Percentiles rank a stretch among this genome's conserved stretches.
These are phyloP conservation scores for Centroberyx gerrardi DNA, from an alignment of 2,797 vertebrate genomes.

Conservation along the genomic window DNA sequence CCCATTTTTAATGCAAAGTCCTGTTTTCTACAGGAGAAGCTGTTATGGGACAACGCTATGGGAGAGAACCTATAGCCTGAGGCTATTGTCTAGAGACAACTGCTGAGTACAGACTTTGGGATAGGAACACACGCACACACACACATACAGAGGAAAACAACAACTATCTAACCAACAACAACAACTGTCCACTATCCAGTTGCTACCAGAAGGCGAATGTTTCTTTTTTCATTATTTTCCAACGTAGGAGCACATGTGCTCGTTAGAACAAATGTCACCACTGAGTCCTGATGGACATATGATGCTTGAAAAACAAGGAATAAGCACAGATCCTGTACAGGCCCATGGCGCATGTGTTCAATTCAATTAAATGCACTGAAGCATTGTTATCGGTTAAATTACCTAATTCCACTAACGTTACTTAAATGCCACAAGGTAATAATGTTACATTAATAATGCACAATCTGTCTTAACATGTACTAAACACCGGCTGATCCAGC, in stretches of 20 bases:
- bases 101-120: slow-evolving; percentile 13
- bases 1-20: slow-evolving; percentile 52
- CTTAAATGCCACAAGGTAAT: too few relatives aligned
- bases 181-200: slow-evolving; percentile 5
- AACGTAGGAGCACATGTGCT: not conserved
- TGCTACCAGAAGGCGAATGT: not conserved
- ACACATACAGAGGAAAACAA: not conserved
- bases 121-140: slow-evolving; percentile 28
- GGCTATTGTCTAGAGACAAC: slow-evolving; percentile 24
- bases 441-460: too few relatives aligned
- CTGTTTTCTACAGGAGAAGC: slow-evolving; percentile 32
- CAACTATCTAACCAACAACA: not conserved
- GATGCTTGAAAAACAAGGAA: too few relatives aligned
- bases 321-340: too few relatives aligned
- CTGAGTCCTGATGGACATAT: too few relatives aligned
- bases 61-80: slow-evolving; percentile 14
- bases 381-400: too few relatives aligned
- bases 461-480: too few relatives aligned
- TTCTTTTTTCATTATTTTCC: not conserved
- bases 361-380: too few relatives aligned
- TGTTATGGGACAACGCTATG: slow-evolving; percentile 33
- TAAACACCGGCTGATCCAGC: too few relatives aligned
- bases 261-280: not conserved
- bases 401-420: too few relatives aligned
- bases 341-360: too few relatives aligned